Evolutionary conservation across 1,140 invertebrate species (phyloP).

Genomic region (Drosophila neocordata): DNA sequence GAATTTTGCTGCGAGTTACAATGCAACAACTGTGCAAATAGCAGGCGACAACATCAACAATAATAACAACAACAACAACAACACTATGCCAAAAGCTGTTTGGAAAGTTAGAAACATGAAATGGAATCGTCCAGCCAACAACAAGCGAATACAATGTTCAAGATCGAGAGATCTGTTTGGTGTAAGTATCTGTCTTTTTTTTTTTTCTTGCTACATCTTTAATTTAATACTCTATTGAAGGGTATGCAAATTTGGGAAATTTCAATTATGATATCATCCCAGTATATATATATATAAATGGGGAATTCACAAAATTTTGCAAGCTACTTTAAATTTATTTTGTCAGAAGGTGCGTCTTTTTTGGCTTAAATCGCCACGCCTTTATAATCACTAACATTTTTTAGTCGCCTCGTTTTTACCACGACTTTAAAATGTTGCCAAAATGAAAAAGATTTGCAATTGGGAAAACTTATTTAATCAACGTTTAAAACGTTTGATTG

Average conservation of each 20-base stretch:
- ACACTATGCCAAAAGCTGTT: constrained; percentile 60
- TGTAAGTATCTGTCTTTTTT: background rate
- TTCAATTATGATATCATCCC: constrained; percentile 1
- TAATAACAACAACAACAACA: constrained; percentile 38
- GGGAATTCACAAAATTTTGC: background rate
- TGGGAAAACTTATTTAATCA: no score
- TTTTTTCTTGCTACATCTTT: background rate
- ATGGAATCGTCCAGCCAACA: constrained; percentile 30
- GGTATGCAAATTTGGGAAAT: background rate
- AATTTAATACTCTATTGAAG: background rate
- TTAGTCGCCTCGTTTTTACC: no score
- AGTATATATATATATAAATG: background rate
- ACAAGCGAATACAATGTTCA: constrained; percentile 16
- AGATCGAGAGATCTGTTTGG: constrained; percentile 33
- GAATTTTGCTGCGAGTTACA: constrained; percentile 64
- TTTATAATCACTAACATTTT: no score
- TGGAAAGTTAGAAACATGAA: constrained; percentile 71
- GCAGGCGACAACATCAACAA: constrained; percentile 62
- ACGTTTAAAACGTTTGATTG: no score
- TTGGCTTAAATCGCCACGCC: background rate
- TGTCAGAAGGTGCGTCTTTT: background rate
- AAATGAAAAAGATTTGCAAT: no score
- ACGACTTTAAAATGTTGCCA: no score
- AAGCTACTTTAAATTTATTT: background rate
- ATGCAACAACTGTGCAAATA: constrained; percentile 80